Evolutionary conservation across 2,797 vertebrate species (phyloP), one percentile per base, ranked within the genome.

Genomic region (Astyanax mexicanus): DNA sequence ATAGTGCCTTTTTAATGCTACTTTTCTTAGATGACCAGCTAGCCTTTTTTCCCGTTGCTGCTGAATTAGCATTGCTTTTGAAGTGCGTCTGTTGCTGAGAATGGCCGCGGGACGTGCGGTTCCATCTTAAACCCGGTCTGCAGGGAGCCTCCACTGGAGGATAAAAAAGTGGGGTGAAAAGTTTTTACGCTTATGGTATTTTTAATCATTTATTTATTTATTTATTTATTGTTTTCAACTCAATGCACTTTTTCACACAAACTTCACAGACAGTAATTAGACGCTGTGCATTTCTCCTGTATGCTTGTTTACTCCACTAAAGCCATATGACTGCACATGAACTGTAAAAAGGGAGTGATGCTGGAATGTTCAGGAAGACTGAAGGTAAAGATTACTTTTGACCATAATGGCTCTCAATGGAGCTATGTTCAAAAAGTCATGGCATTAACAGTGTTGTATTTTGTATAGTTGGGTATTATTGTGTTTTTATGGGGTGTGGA

Each of bases 11-110:
- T n/a, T 5, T 32, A 37, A 21, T 0, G 9, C 0, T 32, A 6
- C 15, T 35, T 7, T 64, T 21, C 38, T 42, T 7, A 15, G 38
- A 12, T 23, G 61, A 44, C 15, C 40, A 12, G 15, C 62, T 17
- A n/a, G 38, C 15, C 23, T 6, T 29, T 37, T 45, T 65, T 42
- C 40, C 40, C 29, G 23, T 17, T 29, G 62, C 42, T 65, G 62
- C 25, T 29, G 23, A 44, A 65, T 45, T 44, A 17, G 62, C 40
- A 65, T 65, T 65, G 62, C 62, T 65, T 27, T 65, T 65, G 42
- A 47, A 13, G 62, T 44, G 8, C 0, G 40, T 6, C 40, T 65
- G 42, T 25, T 23, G 12, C 25, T 62, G 7, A 37, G 15, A 49
- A 37, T 8, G 13, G 15, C 35, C 27, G 5, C 17, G 3, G 51